A percentile compares a stretch with the other conserved stretches of the same genome.
Evolutionary conservation across 2,888 invertebrate species (phyloP).

Genomic region (Lochmaea capreae): DNA sequence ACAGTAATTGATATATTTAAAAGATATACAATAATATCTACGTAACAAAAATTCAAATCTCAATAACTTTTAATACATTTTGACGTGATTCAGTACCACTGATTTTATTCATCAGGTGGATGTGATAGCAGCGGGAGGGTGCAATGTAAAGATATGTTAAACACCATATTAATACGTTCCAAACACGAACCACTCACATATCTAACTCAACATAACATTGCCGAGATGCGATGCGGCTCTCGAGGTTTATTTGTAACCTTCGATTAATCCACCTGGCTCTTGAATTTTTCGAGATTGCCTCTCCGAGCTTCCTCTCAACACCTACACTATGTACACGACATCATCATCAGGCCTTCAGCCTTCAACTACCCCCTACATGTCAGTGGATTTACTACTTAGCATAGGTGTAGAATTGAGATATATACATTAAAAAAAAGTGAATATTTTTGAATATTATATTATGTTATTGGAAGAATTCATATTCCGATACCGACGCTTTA

Average conservation of each 20-base stretch:
- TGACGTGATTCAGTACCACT: conserved; percentile 37
- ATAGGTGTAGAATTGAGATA: not conserved
- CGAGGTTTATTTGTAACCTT: conserved; percentile 44
- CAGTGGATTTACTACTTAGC: conserved; percentile 46
- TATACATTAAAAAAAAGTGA: not conserved
- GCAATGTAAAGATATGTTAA: conserved; percentile 53
- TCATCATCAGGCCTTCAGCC: conserved; percentile 42
- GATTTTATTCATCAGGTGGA: conserved; percentile 51
- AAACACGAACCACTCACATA: conserved; percentile 58
- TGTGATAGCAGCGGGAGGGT: conserved; percentile 54
- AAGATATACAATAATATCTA: no score
- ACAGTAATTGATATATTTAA: no score
- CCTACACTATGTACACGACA: conserved; percentile 45
- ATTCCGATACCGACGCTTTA: no score
- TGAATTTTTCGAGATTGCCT: conserved; percentile 4
- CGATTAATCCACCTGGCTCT: conserved; percentile 42
- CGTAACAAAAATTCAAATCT: not conserved
- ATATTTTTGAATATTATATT: no score
- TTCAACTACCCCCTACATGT: conserved; percentile 43
- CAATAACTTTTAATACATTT: conserved; percentile 1
- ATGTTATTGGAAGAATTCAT: no score
- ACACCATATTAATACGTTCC: conserved; percentile 57
- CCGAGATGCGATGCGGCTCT: conserved; percentile 31
- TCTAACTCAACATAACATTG: conserved; percentile 47
- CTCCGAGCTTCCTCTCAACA: conserved; percentile 46